Evolutionary conservation across 2,113 vertebrate species (phyloP).

Genomic region (Equus quagga): DNA sequence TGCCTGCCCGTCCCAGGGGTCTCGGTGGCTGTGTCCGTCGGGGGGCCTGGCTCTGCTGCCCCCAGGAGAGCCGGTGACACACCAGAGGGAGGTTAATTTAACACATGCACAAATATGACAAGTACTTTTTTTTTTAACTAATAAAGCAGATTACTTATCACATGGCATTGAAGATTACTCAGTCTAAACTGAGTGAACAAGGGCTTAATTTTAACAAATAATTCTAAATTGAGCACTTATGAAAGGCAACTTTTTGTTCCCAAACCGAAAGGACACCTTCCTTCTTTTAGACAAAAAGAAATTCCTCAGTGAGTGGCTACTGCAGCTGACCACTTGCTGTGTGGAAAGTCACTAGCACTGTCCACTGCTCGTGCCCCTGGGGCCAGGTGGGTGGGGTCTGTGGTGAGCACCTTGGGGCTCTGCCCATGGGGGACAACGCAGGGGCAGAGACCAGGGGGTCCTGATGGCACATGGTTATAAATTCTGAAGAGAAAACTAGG

Average conservation of each 20-base stretch:
- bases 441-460: background rate
- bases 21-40: background rate
- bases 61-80: background rate
- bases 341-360: background rate
- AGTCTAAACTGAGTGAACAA: constrained; percentile 41
- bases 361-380: background rate
- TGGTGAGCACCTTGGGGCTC: rapidly evolving
- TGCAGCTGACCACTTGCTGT: background rate
- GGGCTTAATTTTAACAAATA: constrained; percentile 56
- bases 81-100: background rate
- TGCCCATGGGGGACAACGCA: too few relatives aligned
- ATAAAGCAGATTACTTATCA: constrained; percentile 5
- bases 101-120: background rate
- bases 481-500: background rate
- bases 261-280: background rate
- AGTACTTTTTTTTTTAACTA: background rate
- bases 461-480: too few relatives aligned
- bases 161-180: constrained; percentile 10
- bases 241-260: background rate
- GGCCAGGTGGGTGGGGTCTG: background rate
- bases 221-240: background rate
- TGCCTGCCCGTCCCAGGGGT: background rate
- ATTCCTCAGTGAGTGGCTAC: background rate
- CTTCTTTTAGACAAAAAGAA: background rate
- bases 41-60: background rate